Conservation (phyloP, 1,140 invertebrate genomes). For the Drosophila simulans region DNA sequence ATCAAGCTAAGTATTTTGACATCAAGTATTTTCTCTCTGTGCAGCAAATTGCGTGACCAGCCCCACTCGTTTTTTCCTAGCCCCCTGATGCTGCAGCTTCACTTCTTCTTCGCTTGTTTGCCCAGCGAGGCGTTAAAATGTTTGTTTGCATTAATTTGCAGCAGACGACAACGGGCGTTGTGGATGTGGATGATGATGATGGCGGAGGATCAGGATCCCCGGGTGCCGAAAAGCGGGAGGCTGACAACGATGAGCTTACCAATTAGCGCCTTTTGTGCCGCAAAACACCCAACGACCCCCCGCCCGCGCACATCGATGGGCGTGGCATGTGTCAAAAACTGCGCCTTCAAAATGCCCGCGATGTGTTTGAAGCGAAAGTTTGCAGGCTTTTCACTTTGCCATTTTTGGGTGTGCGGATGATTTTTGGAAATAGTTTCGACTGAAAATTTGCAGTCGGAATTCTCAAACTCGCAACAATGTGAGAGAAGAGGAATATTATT, state of each 20-base stretch:
- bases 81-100: conserved; percentile 13
- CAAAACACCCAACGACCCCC: no score
- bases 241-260: conserved; percentile 65
- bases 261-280: conserved; percentile 54
- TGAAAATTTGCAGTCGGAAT: conserved; percentile 16
- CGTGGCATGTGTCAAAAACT: conserved; percentile 61
- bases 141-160: conserved; percentile 82
- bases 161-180: conserved; percentile 57
- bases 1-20: no score
- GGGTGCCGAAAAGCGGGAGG: conserved; percentile 6
- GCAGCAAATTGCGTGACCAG: conserved; percentile 69
- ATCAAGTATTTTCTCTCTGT: not conserved
- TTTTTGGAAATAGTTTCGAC: conserved; percentile 29
- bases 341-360: conserved; percentile 39
- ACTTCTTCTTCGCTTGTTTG: conserved; percentile 59
- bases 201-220: conserved; percentile 31
- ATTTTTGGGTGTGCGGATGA: conserved; percentile 4
- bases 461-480: conserved; percentile 4
- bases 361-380: conserved; percentile 39
- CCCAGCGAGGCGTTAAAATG: conserved; percentile 77
- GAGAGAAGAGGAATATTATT: not conserved
- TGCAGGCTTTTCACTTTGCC: not conserved
- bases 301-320: conserved; percentile 6
- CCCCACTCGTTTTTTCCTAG: conserved; percentile 10
- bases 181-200: conserved; percentile 22